Evolutionary conservation across 2,113 vertebrate genomes (phyloP), one percentile per base, ranked within the genome.

Genomic region (Syngnathus typhle): DNA sequence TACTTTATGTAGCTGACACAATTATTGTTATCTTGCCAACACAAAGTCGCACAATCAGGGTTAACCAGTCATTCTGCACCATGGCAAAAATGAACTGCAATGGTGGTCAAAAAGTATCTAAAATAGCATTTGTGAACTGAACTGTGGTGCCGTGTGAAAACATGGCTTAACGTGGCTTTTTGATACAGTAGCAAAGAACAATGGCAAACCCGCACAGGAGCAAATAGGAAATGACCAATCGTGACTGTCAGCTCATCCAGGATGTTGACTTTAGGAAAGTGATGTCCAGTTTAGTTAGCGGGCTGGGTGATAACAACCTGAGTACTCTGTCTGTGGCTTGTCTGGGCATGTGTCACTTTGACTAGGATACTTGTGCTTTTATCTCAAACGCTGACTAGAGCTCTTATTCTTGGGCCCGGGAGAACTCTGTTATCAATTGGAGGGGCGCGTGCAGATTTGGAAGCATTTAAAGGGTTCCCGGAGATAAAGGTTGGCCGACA

Each of bases 371-470:
- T 75, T 84, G 82, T 77, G 69, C 69, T n/a, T 43, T 76, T 90
- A 90, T 91, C 90, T 85, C 12, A 61, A 69, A 69, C 70, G 74
- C 68, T 85, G 86, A 84, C 84, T 79, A 88, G 89, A 85, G 84
- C 49, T 38, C 78, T 83, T 91, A 89, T 91, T 88, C 80, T 82
- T 82, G 65, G 88, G 77, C 39, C 72, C 58, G 74, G 82, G 83
- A 75, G 81, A 79, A 75, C 75, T 88, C 58, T 81, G 88, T 87
- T 91, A 89, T 78, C 67, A 67, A 78, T 75, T 83, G 78, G 66
- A 87, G 80, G 62, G 60, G 55, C 71, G 69, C 68, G 67, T 75
- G 77, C 75, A 75, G 75, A 81, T 64, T 69, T 71, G 71, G 79
- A 83, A 87, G 79, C 63, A 65, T 76, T 67, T 73, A 65, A 64